Evolutionary conservation across 92 coral and sea anemone genomes (phyloP), one percentile per base, ranked within the genome.

Genomic region (Pocillopora meandrina): DNA sequence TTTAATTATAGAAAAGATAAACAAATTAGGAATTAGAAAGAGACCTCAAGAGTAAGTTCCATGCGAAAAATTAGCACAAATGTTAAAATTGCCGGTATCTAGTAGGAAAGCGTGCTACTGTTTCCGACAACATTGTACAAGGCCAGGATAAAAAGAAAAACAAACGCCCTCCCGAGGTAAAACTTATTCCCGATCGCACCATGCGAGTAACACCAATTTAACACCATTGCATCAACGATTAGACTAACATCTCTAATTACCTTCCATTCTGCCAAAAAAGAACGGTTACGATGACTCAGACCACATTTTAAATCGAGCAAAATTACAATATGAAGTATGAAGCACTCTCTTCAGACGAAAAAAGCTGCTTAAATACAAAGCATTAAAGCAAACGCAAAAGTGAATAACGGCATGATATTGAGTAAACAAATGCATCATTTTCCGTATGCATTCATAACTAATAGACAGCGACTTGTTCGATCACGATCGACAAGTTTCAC

Each of bases 361-460:
- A 81, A 71, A 71, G 35, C 68, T 21, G 85, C 77, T 71, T 59
- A 58, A 71, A 72, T 60, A 14, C 33, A 69, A 42, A 70, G 75
- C 58, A 35, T 34, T 56, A 70, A 57, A 11, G 76, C 17, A 71
- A 81, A 81, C 75, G 76, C 62, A 60, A 70, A 70, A 57, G 84
- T 80, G 66, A 80, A 80, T 68, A 49, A 55, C 33, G 3, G 67
- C 36, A 31, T 68, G 67, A 69, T n/a, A 68, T 21, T 23, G 19
- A 31, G 84, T 80, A 80, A 81, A 70, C 76, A 81, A 26, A 23
- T 42, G 12, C 49, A 81, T 81, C 85, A 64, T 23, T 31, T 56
- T 49, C 84, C 16, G 84, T 18, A 58, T 57, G 34, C 35, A 80
- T 67, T 64, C 64, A 56, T 52, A 64, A 42, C 52, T 42, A 79